Percentiles rank a stretch among this genome's conserved stretches.
Evolutionary conservation across 1,140 invertebrate species (phyloP).

Genomic region (Temnothorax nylanderi): DNA sequence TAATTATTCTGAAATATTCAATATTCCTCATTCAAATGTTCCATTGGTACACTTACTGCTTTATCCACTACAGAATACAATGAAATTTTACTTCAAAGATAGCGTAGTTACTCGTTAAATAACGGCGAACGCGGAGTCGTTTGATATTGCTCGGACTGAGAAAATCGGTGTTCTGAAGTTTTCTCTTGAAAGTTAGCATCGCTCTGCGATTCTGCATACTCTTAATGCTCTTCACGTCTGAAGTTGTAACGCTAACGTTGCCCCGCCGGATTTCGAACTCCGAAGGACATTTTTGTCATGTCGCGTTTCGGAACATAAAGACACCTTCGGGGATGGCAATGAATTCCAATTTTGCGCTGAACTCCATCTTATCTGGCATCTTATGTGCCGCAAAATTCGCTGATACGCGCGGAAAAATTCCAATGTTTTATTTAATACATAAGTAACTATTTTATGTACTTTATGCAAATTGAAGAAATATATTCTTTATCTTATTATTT

Average conservation of each 20-base stretch:
- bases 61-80: neutral
- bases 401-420: constrained; percentile 1
- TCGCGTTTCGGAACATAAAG: constrained; percentile 41
- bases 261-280: constrained; percentile 34
- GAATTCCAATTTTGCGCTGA: constrained; percentile 38
- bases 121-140: constrained; percentile 16
- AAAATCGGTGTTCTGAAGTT: constrained; percentile 56
- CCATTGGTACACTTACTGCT: neutral
- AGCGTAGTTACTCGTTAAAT: constrained; percentile 33
- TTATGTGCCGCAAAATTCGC: neutral
- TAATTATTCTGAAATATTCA: neutral
- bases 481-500: neutral
- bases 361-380: neutral
- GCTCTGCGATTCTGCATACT: constrained; percentile 33
- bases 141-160: constrained; percentile 39
- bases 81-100: neutral
- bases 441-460: neutral
- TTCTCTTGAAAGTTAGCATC: constrained; percentile 37
- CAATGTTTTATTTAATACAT: neutral
- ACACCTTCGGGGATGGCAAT: constrained; percentile 25
- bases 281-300: constrained; percentile 38
- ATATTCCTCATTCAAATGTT: neutral
- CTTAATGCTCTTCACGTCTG: constrained; percentile 59
- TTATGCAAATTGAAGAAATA: neutral
- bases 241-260: constrained; percentile 43